These are phyloP conservation scores for Stylophora pistillata DNA, from an alignment of 64 coral and sea anemone species.

Conservation along the genomic window DNA sequence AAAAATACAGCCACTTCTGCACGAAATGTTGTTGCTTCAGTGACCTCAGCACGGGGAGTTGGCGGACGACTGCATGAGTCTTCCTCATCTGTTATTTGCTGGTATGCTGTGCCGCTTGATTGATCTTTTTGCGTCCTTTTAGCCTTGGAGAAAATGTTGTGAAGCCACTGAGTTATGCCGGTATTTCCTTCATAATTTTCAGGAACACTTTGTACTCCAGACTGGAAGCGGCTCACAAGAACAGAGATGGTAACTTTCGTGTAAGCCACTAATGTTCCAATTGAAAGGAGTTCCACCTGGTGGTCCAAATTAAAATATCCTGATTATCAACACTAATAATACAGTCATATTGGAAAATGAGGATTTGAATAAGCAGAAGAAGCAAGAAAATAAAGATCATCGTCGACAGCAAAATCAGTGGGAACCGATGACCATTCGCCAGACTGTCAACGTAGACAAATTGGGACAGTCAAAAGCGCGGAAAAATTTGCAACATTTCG, in stretches of 20 bases:
- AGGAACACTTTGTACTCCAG: conserved; percentile 9
- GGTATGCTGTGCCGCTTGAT: not conserved
- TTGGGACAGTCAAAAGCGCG: too few species aligned
- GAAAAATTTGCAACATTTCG: too few species aligned
- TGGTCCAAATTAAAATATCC: not conserved
- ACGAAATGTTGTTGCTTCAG: conserved; percentile 9
- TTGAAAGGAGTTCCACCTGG: not conserved
- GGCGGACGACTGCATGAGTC: not conserved
- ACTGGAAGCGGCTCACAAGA: conserved; percentile 26
- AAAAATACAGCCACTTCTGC: conserved; percentile 16
- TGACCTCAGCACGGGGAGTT: not conserved
- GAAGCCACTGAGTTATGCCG: not conserved
- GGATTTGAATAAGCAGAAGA: too few species aligned
- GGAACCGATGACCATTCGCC: too few species aligned
- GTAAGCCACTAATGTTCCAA: conserved; percentile 24
- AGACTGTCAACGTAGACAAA: too few species aligned
- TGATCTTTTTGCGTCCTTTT: not conserved
- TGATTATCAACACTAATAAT: not conserved
- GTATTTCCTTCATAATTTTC: not conserved
- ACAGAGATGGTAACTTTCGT: conserved; percentile 27
- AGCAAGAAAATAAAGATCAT: too few species aligned
- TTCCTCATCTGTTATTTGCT: not conserved
- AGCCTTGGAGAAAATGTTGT: not conserved
- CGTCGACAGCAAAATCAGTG: too few species aligned
- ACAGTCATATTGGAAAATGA: too few species aligned